A percentile compares a stretch with the other conserved stretches of the same genome.
Evolutionary conservation across 2,113 vertebrate species (phyloP).

Genomic region (Castor canadensis): DNA sequence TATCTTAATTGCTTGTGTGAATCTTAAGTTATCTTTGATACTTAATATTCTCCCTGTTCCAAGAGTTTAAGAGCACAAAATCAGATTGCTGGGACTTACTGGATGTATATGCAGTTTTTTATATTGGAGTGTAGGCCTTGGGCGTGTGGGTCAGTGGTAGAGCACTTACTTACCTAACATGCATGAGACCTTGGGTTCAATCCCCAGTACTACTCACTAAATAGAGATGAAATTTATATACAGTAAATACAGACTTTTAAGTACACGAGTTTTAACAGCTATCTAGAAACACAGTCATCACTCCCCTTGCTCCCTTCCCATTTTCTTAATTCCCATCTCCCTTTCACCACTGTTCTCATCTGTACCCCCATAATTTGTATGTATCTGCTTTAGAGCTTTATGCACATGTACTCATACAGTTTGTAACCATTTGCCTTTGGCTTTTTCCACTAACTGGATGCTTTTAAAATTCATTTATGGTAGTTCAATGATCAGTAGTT

Average conservation of each 20-base stretch:
- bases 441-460: neutral
- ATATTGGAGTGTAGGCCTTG: neutral
- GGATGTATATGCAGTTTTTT: neutral
- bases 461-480: conserved; percentile 8
- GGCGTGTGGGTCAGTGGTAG: neutral
- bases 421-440: neutral
- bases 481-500: neutral
- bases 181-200: neutral
- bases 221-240: neutral
- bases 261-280: conserved; percentile 13
- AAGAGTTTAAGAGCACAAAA: neutral
- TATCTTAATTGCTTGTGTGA: neutral
- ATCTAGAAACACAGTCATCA: neutral
- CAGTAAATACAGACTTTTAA: neutral
- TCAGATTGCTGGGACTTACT: neutral
- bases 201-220: neutral
- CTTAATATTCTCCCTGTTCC: neutral
- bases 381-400: neutral
- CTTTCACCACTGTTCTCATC: neutral
- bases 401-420: neutral
- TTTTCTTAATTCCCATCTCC: neutral
- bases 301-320: neutral
- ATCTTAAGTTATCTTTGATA: neutral
- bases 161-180: no score
- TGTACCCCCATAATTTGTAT: neutral